Percentiles rank a stretch among this genome's conserved stretches.
Conservation (phyloP, 1,140 invertebrate genomes). For the Pseudoatta argentina region DNA sequence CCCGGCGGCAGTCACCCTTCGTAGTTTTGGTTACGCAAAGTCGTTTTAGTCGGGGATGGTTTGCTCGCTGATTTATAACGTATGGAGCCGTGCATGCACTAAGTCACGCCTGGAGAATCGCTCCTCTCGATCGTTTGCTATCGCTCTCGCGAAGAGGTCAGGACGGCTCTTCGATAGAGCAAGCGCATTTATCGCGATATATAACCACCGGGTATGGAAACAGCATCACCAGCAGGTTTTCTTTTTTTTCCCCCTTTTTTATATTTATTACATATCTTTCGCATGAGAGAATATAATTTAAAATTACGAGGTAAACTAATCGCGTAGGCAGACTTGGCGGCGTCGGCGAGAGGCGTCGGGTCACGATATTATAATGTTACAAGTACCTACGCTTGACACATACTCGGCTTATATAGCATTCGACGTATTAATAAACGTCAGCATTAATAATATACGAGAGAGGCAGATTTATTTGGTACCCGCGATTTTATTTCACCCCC, state of each 20-base stretch:
- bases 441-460: constrained; percentile 37
- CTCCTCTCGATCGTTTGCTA: constrained; percentile 60
- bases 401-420: neutral
- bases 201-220: constrained; percentile 13
- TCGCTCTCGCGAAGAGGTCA: constrained; percentile 51
- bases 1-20: constrained; percentile 64
- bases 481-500: constrained; percentile 9
- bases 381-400: constrained; percentile 4
- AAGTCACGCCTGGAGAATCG: constrained; percentile 51
- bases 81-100: constrained; percentile 63
- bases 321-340: constrained; percentile 20
- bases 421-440: constrained; percentile 57
- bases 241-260: neutral
- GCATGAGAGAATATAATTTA: neutral
- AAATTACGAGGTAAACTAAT: constrained; percentile 41
- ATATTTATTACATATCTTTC: neutral
- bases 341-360: constrained; percentile 8
- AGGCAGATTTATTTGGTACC: constrained; percentile 30
- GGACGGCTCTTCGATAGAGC: constrained; percentile 31
- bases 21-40: constrained; percentile 82
- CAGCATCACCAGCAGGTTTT: neutral
- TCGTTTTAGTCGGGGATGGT: constrained; percentile 86
- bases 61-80: constrained; percentile 84
- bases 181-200: constrained; percentile 18
- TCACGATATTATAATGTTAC: constrained; percentile 34